Evolutionary conservation across 2,113 vertebrate genomes (phyloP).

Genomic region (Apteryx mantelli): DNA sequence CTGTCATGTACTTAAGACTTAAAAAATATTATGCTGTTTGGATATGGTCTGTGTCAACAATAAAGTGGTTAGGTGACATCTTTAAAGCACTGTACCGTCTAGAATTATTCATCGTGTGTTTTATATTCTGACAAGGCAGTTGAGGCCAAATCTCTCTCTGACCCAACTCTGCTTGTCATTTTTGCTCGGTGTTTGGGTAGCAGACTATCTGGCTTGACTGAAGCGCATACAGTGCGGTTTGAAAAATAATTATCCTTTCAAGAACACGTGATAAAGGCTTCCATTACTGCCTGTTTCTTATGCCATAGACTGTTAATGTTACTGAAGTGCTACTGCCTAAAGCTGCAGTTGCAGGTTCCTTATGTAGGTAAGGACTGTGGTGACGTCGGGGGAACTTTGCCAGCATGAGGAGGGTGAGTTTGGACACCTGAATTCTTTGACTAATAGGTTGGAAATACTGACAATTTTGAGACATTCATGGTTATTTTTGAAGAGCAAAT

Average conservation of each 20-base stretch:
- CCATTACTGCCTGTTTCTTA: neutral
- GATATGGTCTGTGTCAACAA: conserved; percentile 1
- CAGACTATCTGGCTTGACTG: neutral
- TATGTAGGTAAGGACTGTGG: neutral
- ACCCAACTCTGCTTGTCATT: neutral
- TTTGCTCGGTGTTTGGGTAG: neutral
- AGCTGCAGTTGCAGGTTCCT: neutral
- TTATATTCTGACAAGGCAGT: neutral
- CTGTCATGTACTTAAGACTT: neutral
- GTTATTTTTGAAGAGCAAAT: neutral
- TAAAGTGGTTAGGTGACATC: neutral
- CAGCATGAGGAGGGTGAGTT: neutral
- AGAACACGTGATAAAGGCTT: neutral
- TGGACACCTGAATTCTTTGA: neutral
- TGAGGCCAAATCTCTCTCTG: neutral
- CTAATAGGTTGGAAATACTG: neutral
- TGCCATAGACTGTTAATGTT: neutral
- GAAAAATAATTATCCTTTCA: neutral
- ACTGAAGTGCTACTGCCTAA: neutral
- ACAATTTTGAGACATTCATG: neutral
- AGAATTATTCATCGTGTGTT: neutral
- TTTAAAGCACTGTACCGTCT: neutral
- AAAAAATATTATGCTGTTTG: neutral
- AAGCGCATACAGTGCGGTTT: neutral
- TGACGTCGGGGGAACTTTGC: neutral